Percentiles rank a stretch among this genome's conserved stretches.
These are phyloP conservation scores for Liodrosophila aerea DNA, from an alignment of 2,888 invertebrate species.

Conservation along the genomic window DNA sequence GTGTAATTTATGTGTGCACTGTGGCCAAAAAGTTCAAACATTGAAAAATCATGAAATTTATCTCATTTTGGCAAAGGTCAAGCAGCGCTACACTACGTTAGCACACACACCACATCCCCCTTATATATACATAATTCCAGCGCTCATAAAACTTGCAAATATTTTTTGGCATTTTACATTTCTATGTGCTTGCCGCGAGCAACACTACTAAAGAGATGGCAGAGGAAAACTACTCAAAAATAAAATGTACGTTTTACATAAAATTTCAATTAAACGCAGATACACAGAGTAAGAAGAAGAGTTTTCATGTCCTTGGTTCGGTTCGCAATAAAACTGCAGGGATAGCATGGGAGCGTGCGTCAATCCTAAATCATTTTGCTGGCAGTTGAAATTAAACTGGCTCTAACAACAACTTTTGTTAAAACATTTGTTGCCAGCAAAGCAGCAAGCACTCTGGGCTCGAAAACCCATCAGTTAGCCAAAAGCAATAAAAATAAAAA, in stretches of 20 bases:
- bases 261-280: slow-evolving; percentile 74
- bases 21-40: slow-evolving; percentile 64
- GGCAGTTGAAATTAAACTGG: slow-evolving; percentile 72
- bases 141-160: slow-evolving; percentile 68
- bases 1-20: slow-evolving; percentile 68
- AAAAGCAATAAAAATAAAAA: slow-evolving; percentile 57
- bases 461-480: slow-evolving; percentile 52
- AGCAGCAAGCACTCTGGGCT: slow-evolving; percentile 20
- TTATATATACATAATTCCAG: slow-evolving; percentile 54
- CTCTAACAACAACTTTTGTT: slow-evolving; percentile 64
- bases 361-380: slow-evolving; percentile 69
- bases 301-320: slow-evolving; percentile 53
- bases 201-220: slow-evolving; percentile 1
- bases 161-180: slow-evolving; percentile 57
- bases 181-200: slow-evolving; percentile 22
- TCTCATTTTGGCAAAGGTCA: slow-evolving; percentile 66
- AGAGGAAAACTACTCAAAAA: slow-evolving; percentile 52
- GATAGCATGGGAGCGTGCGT: slow-evolving; percentile 46
- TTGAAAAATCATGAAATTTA: slow-evolving; percentile 73
- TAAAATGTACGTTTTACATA: slow-evolving; percentile 72
- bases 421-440: slow-evolving; percentile 66
- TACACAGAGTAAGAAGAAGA: slow-evolving; percentile 45
- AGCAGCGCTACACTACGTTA: slow-evolving; percentile 31
- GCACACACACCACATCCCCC: slow-evolving; percentile 11
- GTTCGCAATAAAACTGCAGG: background rate